phyloP scores from a whole-genome alignment of 2,797 vertebrate species.

The Choloepus didactylus region DNA sequence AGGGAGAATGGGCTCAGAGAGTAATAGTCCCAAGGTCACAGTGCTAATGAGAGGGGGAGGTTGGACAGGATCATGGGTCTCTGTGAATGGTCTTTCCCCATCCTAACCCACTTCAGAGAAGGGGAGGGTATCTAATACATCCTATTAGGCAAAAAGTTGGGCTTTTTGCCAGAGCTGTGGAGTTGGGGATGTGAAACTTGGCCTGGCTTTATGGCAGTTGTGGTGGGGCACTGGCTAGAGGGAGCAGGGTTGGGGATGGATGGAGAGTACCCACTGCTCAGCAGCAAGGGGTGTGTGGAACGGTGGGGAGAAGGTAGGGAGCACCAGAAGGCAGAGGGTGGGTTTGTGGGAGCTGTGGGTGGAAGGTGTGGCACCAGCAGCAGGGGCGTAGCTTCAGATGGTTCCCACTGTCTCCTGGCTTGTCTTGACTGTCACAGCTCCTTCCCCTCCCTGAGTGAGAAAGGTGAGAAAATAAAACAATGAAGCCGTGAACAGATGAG shows the following conservation, averaged over 20 bases:
- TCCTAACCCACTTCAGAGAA: not conserved
- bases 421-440: not conserved
- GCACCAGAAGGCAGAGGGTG: not conserved
- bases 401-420: not conserved
- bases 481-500: constrained; percentile 58
- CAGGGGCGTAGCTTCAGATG: not conserved
- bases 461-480: constrained; percentile 49
- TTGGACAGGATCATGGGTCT: not conserved
- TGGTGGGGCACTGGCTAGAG: not conserved
- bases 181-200: not conserved
- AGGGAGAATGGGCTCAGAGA: not conserved
- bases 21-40: not conserved
- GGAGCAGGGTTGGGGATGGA: not conserved
- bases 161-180: not conserved
- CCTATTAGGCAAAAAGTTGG: not conserved
- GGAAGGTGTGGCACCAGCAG: not conserved
- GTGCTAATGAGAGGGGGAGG: not conserved
- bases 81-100: not conserved
- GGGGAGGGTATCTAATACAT: not conserved
- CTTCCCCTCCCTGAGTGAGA: not conserved
- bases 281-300: not conserved
- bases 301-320: not conserved
- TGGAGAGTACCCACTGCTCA: not conserved
- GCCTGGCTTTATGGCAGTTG: not conserved
- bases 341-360: not conserved